Base-by-base conservation (phyloP, 1,140 invertebrate genomes). In the Drosophila busckii region DNA sequence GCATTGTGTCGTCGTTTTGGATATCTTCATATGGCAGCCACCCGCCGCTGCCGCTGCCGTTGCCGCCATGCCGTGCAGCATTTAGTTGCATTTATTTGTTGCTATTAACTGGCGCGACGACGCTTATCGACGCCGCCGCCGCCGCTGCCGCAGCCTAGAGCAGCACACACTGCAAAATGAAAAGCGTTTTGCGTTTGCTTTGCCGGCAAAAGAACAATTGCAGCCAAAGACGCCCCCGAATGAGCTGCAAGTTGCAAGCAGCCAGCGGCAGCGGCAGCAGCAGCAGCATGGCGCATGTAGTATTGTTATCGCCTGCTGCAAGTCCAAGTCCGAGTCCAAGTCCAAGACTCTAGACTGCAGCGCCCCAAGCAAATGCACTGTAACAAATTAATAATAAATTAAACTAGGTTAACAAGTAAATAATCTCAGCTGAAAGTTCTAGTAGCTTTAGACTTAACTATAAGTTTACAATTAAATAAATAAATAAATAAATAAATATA, bases 61-160 rank as follows among this genome's bases (percentile, higher is more conserved):
- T 7, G 38, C 25, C 25, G 42, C 58, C 60, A 54, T 37, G 38
- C 54, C 32, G 41, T 16, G 54, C n/a, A 85, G 70, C 82, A 85
- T 85, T 85, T 85, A 85, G 82, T 78, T 85, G 76, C 75, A 85
- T 85, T 85, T 82, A 85, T 85, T 85, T 85, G 82, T 85, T 85
- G 75, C 82, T 78, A 85, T 85, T 85, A 85, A 85, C 82, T 85
- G 82, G 82, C 70, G 65, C 75, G 69, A 80, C 69, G 80, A 80
- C 80, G 82, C 82, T 84, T 84, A 84, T 84, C 82, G 80, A 45
- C 26, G 37, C 38, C 70, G 13, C 13, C 40, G 19, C 28, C 35
- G 40, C 7, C 13, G 8, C 19, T 26, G 13, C n/a, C 45, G 25
- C 52, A 53, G 46, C 45, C 70, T 6, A 15, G 7, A 29, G 15